A percentile compares a stretch with the other conserved stretches of the same genome.
Conservation (phyloP, 2,888 invertebrate genomes). For the Choristoneura rosaceana region DNA sequence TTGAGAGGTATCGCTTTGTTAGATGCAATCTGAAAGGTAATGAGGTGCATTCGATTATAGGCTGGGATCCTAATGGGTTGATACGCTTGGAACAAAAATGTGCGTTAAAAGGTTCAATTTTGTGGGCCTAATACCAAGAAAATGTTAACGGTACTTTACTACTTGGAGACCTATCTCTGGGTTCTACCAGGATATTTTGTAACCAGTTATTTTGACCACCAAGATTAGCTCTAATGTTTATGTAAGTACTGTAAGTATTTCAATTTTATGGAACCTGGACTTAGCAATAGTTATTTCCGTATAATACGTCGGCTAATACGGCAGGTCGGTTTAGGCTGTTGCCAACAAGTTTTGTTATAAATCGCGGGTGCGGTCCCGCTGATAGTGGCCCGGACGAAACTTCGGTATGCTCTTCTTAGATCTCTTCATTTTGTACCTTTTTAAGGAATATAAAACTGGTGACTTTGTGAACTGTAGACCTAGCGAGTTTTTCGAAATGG, state of each 20-base stretch:
- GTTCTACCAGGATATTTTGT: no score
- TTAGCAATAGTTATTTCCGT: conserved; percentile 16
- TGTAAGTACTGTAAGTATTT: no score
- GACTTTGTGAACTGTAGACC: no score
- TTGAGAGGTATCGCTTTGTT: conserved; percentile 42
- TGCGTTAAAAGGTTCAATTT: no score
- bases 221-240: no score
- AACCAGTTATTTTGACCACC: no score
- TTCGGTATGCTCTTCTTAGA: conserved; percentile 6
- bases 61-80: not conserved
- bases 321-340: conserved; percentile 56
- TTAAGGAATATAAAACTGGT: not conserved
- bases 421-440: not conserved
- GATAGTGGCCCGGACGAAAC: conserved; percentile 48
- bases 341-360: conserved; percentile 68
- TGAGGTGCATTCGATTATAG: conserved; percentile 39
- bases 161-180: no score
- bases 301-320: conserved; percentile 47
- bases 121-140: no score
- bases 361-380: conserved; percentile 59
- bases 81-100: not conserved
- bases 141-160: no score
- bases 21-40: conserved; percentile 39
- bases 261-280: not conserved
- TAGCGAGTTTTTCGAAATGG: no score